Percentiles rank a stretch among this genome's conserved stretches.
Evolutionary conservation across 2,888 invertebrate genomes (phyloP).

Genomic region (Tubulanus polymorphus): DNA sequence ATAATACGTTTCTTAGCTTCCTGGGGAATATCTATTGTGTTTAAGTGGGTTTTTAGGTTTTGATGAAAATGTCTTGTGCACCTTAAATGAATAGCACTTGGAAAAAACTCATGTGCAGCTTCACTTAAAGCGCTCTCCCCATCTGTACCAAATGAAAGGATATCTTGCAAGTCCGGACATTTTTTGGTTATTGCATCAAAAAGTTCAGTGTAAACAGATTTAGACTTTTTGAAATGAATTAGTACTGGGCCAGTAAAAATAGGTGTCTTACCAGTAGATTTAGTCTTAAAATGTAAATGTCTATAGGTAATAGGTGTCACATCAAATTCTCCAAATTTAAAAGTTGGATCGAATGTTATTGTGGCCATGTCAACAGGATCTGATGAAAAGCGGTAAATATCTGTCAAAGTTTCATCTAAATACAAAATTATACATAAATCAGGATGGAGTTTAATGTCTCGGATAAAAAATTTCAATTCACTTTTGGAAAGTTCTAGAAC

Average conservation of each 20-base stretch:
- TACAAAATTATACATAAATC: background rate
- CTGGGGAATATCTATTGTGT: no score
- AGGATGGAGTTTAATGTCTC: background rate
- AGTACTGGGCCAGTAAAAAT: background rate
- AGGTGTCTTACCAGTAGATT: background rate
- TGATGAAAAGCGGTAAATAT: background rate
- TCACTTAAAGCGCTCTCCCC: background rate
- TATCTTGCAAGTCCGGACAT: background rate
- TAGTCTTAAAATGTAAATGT: background rate
- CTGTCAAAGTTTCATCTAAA: background rate
- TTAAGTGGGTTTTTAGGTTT: background rate
- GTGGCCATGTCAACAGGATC: background rate
- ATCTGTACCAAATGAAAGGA: background rate
- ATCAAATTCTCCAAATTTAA: background rate
- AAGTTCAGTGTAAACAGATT: background rate
- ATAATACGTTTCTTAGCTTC: no score
- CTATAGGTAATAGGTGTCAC: background rate
- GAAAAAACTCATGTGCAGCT: background rate
- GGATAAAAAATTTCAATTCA: background rate
- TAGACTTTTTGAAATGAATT: background rate
- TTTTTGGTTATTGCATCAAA: background rate
- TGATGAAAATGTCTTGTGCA: background rate
- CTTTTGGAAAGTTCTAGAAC: background rate
- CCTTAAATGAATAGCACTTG: background rate
- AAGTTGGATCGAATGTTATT: background rate